Percentiles rank a stretch among this genome's conserved stretches.
phyloP scores from a whole-genome alignment of 2,888 invertebrate genomes.

The Diabrotica balteata region DNA sequence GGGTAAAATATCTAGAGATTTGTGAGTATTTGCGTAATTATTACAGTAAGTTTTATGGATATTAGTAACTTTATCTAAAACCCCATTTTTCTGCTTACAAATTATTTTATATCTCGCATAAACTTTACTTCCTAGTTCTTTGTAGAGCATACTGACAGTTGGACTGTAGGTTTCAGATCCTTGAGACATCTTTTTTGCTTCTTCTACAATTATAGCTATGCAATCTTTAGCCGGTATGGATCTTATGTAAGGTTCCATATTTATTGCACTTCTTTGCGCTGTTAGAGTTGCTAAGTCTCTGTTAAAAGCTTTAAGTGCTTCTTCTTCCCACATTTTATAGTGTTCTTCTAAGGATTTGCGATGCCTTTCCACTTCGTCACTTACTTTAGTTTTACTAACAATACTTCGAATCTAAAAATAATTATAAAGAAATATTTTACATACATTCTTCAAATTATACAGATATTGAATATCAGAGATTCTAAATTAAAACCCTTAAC shows the following conservation, averaged over 20 bases:
- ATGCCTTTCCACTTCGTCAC: slow-evolving; percentile 49
- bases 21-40: slow-evolving; percentile 47
- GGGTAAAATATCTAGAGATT: slow-evolving; percentile 47
- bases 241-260: slow-evolving; percentile 54
- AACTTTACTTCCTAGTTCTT: slow-evolving; percentile 73
- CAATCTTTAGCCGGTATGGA: slow-evolving; percentile 59
- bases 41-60: slow-evolving; percentile 55
- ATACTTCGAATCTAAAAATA: slow-evolving; percentile 54
- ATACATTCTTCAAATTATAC: too few species aligned
- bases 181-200: slow-evolving; percentile 73
- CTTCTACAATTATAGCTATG: slow-evolving; percentile 71
- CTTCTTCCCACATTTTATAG: slow-evolving; percentile 71
- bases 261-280: slow-evolving; percentile 60
- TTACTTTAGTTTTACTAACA: slow-evolving; percentile 45
- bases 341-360: slow-evolving; percentile 68
- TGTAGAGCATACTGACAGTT: slow-evolving; percentile 69
- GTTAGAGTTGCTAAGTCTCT: slow-evolving; percentile 74
- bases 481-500: too few species aligned
- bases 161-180: slow-evolving; percentile 84
- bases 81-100: slow-evolving; percentile 70
- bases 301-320: slow-evolving; percentile 69
- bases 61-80: slow-evolving; percentile 67
- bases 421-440: neutral
- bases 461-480: too few species aligned
- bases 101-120: slow-evolving; percentile 63